Evolutionary conservation across 2,797 vertebrate genomes (phyloP).

Genomic region (Clarias platycephalus): DNA sequence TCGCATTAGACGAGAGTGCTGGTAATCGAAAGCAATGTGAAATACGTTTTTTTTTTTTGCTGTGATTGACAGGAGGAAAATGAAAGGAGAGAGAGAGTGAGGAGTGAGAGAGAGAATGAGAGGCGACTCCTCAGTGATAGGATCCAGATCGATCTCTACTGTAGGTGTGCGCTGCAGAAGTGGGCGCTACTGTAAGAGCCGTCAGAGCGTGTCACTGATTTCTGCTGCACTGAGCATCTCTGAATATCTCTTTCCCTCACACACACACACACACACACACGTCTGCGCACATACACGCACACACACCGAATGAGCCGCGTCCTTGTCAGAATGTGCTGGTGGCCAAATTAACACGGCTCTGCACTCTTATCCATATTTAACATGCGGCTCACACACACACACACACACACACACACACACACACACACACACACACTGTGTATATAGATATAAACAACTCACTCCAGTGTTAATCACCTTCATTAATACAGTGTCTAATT

Average conservation of each 20-base stretch:
- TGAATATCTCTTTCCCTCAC: background rate
- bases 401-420: conserved; percentile 20
- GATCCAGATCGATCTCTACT: conserved; percentile 1
- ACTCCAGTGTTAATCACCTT: conserved; percentile 13
- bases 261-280: background rate
- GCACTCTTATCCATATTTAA: conserved; percentile 64
- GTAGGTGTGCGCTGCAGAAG: conserved; percentile 4
- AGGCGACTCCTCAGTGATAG: conserved; percentile 9
- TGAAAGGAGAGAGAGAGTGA: background rate
- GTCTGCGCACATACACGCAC: background rate
- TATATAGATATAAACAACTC: background rate
- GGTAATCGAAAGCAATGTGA: background rate
- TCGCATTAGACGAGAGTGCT: background rate
- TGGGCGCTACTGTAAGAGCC: conserved; percentile 18
- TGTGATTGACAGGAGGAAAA: conserved; percentile 3
- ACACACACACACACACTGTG: conserved; percentile 1
- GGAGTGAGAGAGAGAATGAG: background rate
- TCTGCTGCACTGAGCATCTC: conserved; percentile 25
- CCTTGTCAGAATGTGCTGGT: conserved; percentile 40
- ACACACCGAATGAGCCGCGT: conserved; percentile 16
- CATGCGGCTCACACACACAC: conserved; percentile 34
- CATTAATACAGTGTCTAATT: conserved; percentile 4
- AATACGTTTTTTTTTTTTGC: background rate
- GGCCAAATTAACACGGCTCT: conserved; percentile 58
- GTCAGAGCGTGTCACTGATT: background rate